A percentile compares a stretch with the other conserved stretches of the same genome.
These are phyloP conservation scores for Acipenser oxyrinchus DNA, from an alignment of 2,797 vertebrate species.

Conservation along the genomic window DNA sequence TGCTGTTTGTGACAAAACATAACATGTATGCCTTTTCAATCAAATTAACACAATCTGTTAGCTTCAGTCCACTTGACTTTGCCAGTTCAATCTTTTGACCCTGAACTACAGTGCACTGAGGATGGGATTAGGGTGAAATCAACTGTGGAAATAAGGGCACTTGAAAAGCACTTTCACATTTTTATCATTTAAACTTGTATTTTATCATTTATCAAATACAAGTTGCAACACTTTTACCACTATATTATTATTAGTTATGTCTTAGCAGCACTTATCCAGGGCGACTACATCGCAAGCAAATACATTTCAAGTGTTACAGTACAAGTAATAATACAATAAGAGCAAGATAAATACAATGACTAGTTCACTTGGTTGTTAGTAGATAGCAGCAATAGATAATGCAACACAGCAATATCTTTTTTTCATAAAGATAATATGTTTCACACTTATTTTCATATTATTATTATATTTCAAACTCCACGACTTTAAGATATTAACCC, in stretches of 20 bases:
- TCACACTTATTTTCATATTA: neutral
- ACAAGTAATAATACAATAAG: too few species aligned
- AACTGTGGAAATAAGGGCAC: conserved; percentile 13
- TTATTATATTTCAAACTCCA: too few species aligned
- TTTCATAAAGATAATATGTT: conserved; percentile 10
- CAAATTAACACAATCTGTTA: conserved; percentile 22
- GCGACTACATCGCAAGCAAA: too few species aligned
- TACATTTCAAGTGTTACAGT: too few species aligned
- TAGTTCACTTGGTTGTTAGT: conserved; percentile 2
- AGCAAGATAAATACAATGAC: too few species aligned
- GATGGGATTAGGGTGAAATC: conserved; percentile 15
- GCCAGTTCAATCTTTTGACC: conserved; percentile 5
- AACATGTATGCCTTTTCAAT: neutral
- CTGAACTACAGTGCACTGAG: conserved; percentile 6
- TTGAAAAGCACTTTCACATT: conserved; percentile 16
- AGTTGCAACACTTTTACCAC: conserved; percentile 7
- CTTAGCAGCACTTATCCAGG: too few species aligned
- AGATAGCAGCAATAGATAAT: conserved; percentile 5
- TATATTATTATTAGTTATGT: too few species aligned
- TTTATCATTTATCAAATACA: too few species aligned
- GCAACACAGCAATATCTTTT: conserved; percentile 8
- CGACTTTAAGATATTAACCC: neutral
- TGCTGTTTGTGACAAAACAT: too few species aligned
- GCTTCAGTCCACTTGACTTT: conserved; percentile 16
- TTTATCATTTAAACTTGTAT: conserved; percentile 4